phyloP scores from a whole-genome alignment of 2,113 vertebrate genomes.

The Urocitellus parryii region DNA sequence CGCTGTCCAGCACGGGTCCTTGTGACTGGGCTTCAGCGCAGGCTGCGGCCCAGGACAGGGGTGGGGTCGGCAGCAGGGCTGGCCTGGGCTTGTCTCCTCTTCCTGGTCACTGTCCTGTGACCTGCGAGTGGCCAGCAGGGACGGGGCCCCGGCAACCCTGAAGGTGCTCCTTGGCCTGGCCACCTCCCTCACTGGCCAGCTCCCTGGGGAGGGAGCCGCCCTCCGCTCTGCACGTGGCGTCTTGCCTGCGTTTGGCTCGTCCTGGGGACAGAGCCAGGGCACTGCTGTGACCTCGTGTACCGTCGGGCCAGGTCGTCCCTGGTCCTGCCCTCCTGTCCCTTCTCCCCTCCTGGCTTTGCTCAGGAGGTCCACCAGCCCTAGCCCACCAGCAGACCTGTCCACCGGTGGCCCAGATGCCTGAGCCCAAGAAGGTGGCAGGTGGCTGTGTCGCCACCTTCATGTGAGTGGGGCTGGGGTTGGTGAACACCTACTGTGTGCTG shows the following conservation, averaged over 20 bases:
- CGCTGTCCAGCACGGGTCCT: background rate
- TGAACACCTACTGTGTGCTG: too few species aligned
- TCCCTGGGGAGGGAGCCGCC: rapidly evolving
- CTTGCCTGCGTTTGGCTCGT: rapidly evolving
- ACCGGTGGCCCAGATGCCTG: rapidly evolving
- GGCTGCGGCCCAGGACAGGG: rapidly evolving
- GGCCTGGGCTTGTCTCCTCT: rapidly evolving
- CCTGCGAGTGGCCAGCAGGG: background rate
- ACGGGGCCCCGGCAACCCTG: rapidly evolving
- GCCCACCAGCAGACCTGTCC: rapidly evolving
- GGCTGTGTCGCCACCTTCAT: rapidly evolving
- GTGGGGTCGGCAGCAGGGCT: background rate
- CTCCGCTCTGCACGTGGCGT: background rate
- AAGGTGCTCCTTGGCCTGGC: background rate
- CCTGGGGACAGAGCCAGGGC: background rate
- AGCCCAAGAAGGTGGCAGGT: rapidly evolving
- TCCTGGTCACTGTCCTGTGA: background rate
- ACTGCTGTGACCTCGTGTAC: background rate
- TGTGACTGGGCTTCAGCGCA: background rate
- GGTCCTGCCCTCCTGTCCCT: rapidly evolving
- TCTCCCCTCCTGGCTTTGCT: background rate
- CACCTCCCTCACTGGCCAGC: background rate
- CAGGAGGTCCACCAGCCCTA: too few species aligned
- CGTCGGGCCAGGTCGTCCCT: background rate
- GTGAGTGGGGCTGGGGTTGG: rapidly evolving